Conservation (phyloP, 2,113 vertebrate genomes). For the Dipodomys ordii region DNA sequence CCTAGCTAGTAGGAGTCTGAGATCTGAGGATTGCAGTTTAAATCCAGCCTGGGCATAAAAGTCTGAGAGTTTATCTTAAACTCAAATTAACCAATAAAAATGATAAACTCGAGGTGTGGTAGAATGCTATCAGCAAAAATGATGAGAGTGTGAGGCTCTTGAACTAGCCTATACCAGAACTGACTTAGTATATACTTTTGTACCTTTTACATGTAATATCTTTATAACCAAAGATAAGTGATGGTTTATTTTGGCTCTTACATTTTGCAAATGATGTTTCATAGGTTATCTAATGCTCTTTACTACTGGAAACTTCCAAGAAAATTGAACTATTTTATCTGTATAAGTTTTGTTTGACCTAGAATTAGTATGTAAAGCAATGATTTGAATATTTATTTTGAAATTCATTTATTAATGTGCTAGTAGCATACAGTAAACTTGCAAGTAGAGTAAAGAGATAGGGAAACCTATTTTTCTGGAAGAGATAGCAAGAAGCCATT, state of each 20-base stretch:
- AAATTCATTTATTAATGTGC: background rate
- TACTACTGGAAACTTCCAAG: background rate
- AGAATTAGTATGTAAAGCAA: background rate
- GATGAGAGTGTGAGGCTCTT: too few species aligned
- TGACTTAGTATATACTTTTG: background rate
- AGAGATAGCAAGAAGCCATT: background rate
- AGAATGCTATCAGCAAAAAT: too few species aligned
- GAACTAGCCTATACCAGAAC: too few species aligned
- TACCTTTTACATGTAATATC: background rate
- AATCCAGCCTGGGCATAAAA: too few species aligned
- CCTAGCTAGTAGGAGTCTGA: background rate
- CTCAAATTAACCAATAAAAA: too few species aligned
- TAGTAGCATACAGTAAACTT: background rate
- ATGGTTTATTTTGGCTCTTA: background rate
- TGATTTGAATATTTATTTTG: background rate
- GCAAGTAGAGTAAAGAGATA: background rate
- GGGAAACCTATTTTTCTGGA: background rate
- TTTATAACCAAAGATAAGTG: background rate
- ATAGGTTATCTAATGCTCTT: too few species aligned
- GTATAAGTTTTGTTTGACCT: background rate
- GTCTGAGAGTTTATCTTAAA: too few species aligned
- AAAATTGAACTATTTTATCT: conserved; percentile 10
- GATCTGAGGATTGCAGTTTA: too few species aligned
- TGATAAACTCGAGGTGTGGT: too few species aligned
- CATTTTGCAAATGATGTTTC: background rate